A percentile compares a stretch with the other conserved stretches of the same genome.
Evolutionary conservation across 2,113 vertebrate species (phyloP).

Genomic region (Sarotherodon lohbergeri): DNA sequence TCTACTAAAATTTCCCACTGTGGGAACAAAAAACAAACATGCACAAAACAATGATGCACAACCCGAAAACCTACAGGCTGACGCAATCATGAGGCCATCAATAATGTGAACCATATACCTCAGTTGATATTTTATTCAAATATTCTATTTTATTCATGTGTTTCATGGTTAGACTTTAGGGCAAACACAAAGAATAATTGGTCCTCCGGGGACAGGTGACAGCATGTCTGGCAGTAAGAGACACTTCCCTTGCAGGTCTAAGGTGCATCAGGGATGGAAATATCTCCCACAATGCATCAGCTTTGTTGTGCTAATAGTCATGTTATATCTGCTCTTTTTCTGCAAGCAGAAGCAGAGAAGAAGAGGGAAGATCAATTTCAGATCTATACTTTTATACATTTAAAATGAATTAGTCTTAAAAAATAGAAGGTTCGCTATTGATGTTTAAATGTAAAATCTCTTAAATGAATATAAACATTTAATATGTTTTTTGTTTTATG

Average conservation of each 20-base stretch:
- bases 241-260: constrained; percentile 32
- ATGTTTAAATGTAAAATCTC: background rate
- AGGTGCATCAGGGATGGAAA: constrained; percentile 11
- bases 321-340: constrained; percentile 27
- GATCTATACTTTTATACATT: background rate
- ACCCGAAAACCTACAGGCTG: background rate
- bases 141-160: background rate
- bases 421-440: background rate
- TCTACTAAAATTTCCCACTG: background rate
- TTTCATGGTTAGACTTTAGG: constrained; percentile 46
- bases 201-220: constrained; percentile 47
- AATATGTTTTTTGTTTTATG: background rate
- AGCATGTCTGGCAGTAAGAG: constrained; percentile 7
- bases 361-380: constrained; percentile 3
- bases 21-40: background rate
- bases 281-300: constrained; percentile 47
- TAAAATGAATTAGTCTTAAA: background rate
- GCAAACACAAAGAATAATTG: constrained; percentile 66
- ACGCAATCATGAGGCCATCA: constrained; percentile 7
- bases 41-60: background rate
- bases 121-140: constrained; percentile 38
- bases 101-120: background rate
- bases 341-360: background rate
- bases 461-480: background rate
- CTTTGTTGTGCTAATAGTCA: background rate